These are phyloP conservation scores for Leptocoma aspasia DNA, from an alignment of 2,113 vertebrate species.

Conservation along the genomic window DNA sequence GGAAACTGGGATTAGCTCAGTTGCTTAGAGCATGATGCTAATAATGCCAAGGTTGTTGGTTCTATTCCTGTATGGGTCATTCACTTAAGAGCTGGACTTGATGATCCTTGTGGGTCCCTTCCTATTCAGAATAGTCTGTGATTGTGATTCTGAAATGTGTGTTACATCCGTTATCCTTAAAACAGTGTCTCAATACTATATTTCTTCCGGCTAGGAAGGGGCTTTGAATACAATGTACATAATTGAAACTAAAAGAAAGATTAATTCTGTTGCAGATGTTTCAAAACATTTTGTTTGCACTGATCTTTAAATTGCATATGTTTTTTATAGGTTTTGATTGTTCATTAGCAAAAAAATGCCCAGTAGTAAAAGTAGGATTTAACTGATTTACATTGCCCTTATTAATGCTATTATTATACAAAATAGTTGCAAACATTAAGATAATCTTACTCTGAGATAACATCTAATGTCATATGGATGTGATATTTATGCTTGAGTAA, in stretches of 20 bases:
- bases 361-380: not conserved
- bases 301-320: not conserved
- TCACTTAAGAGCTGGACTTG: not conserved
- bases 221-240: not conserved
- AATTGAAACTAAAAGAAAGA: not conserved
- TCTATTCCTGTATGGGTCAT: not conserved
- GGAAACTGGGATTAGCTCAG: not conserved
- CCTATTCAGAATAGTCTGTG: not conserved
- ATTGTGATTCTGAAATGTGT: not conserved
- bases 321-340: not conserved
- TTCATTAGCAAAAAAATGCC: not conserved
- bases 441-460: not conserved
- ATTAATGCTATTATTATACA: not conserved
- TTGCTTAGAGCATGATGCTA: not conserved
- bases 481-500: slow-evolving; percentile 13
- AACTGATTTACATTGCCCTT: not conserved
- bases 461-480: not conserved
- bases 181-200: not conserved
- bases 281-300: not conserved
- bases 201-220: not conserved
- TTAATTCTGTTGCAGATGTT: not conserved
- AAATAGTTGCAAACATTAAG: slow-evolving; percentile 7
- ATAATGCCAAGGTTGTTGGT: not conserved
- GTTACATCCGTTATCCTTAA: not conserved
- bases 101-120: not conserved